These are phyloP conservation scores for Gila orcuttii DNA, from an alignment of 2,113 vertebrate species.

Conservation along the genomic window DNA sequence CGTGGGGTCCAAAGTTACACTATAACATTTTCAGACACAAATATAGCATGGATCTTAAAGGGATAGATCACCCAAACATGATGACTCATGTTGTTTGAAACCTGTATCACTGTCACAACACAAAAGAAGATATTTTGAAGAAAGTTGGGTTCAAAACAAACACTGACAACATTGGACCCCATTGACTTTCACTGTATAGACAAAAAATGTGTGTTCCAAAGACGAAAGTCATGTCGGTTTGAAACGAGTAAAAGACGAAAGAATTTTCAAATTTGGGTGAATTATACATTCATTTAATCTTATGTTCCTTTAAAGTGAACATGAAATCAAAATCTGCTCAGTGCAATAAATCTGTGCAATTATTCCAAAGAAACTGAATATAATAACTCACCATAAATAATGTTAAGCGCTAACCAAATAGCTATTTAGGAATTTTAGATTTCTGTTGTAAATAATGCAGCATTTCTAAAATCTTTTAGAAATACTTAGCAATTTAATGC, in stretches of 20 bases:
- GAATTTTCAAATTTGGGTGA: too few species aligned
- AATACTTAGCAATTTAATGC: neutral
- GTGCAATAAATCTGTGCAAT: too few species aligned
- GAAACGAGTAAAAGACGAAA: too few species aligned
- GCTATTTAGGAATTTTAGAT: neutral
- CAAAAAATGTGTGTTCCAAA: neutral
- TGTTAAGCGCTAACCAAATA: too few species aligned
- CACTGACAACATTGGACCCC: neutral
- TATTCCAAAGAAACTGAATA: too few species aligned
- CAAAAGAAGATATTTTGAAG: neutral
- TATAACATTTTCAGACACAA: slow-evolving; percentile 10
- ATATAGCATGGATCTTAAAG: neutral
- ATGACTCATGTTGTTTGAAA: neutral
- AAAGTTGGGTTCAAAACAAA: neutral
- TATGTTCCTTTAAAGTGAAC: neutral
- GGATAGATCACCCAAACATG: neutral
- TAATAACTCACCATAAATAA: too few species aligned
- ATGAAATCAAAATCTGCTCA: neutral
- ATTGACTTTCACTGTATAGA: neutral
- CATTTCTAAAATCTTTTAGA: neutral
- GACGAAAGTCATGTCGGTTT: too few species aligned
- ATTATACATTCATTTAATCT: neutral
- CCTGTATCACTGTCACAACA: neutral
- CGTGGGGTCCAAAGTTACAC: neutral
- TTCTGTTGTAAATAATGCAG: neutral